Conservation (phyloP, 1,140 invertebrate genomes). For the Akabosia matsudoensis region DNA sequence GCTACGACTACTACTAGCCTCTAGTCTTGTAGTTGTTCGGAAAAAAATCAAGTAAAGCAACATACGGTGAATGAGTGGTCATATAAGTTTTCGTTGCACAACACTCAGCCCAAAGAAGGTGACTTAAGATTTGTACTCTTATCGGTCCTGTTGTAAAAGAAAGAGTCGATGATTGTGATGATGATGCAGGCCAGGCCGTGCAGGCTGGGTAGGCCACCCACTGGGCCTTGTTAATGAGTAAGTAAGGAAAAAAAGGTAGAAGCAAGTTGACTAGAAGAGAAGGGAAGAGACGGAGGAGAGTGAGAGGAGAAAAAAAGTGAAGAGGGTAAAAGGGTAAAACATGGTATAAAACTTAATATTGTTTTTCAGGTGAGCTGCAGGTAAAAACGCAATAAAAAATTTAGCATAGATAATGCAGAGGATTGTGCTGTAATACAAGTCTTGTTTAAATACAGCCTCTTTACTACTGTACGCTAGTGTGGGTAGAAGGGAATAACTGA, state of each 20-base stretch:
- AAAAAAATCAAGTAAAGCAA: too few species aligned
- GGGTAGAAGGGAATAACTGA: too few species aligned
- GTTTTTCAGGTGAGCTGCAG: neutral
- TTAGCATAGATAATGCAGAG: too few species aligned
- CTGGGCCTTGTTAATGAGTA: constrained; percentile 14
- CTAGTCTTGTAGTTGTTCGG: neutral
- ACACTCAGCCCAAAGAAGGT: neutral
- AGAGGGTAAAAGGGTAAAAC: constrained; percentile 1
- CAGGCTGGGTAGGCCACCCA: constrained; percentile 23
- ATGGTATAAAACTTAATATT: neutral
- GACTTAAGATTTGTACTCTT: neutral
- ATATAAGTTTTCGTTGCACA: neutral
- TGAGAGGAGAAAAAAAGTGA: neutral
- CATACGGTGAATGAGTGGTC: neutral
- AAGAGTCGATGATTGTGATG: neutral
- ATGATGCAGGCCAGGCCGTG: constrained; percentile 14
- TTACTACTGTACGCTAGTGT: too few species aligned
- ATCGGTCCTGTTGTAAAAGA: too few species aligned
- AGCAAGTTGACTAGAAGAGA: neutral
- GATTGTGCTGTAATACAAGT: too few species aligned
- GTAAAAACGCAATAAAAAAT: too few species aligned
- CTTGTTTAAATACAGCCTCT: too few species aligned
- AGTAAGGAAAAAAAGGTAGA: neutral
- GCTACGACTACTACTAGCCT: too few species aligned
- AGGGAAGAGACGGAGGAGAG: neutral